Evolutionary conservation across 2,113 vertebrate species (phyloP).

Genomic region (Spizaetus ornatus): DNA sequence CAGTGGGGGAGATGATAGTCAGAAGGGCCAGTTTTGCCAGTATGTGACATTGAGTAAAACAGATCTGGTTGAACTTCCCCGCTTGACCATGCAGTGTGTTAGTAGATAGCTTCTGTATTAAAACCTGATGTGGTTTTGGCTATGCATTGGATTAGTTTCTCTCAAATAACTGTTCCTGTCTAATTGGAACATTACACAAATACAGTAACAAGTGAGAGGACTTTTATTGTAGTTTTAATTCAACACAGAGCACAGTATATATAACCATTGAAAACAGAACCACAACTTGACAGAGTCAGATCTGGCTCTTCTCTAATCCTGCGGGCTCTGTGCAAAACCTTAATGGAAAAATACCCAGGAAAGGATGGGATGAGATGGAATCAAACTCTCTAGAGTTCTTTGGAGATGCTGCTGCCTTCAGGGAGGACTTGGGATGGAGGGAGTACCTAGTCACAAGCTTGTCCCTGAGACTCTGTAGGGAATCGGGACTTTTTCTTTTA

Average conservation of each 20-base stretch:
- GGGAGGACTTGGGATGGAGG: background rate
- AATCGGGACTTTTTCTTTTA: background rate
- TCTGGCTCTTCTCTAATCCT: constrained; percentile 3
- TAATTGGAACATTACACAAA: constrained; percentile 39
- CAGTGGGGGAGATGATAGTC: background rate
- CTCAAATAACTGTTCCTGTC: constrained; percentile 24
- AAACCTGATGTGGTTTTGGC: constrained; percentile 43
- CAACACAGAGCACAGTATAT: constrained; percentile 40
- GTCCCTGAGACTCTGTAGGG: background rate
- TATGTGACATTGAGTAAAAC: background rate
- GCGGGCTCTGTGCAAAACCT: background rate
- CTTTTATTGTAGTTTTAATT: constrained; percentile 52
- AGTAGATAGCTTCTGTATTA: constrained; percentile 14
- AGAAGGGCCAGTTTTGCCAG: background rate
- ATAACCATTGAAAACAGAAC: constrained; percentile 33
- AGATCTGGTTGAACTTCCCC: background rate
- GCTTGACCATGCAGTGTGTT: background rate
- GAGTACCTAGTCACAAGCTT: background rate
- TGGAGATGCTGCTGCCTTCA: background rate
- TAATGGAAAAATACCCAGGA: constrained; percentile 15
- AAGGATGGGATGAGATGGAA: background rate
- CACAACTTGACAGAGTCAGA: background rate
- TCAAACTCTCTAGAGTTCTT: background rate
- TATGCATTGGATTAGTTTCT: background rate
- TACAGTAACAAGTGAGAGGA: constrained; percentile 63